Evolutionary conservation across 2,888 invertebrate genomes (phyloP).

Genomic region (Napeogenes inachia): DNA sequence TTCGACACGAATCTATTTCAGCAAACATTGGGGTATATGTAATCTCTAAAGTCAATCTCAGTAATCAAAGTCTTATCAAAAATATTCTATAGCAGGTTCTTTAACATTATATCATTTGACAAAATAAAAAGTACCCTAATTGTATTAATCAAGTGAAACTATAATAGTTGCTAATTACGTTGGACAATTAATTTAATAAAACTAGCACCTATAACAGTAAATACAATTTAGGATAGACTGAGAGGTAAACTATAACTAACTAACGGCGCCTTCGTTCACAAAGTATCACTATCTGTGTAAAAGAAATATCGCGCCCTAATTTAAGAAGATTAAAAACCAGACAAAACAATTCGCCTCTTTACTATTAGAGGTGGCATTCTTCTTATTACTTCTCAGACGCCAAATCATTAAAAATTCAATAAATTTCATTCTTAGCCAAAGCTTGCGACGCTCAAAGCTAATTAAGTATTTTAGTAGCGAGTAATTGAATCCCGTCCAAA

Average conservation of each 20-base stretch:
- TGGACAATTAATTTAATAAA: neutral
- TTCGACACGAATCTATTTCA: too few species aligned
- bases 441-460: constrained; percentile 50
- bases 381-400: constrained; percentile 41
- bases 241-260: neutral
- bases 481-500: constrained; percentile 70
- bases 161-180: neutral
- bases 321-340: constrained; percentile 25
- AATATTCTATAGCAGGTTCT: too few species aligned
- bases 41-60: too few species aligned
- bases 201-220: constrained; percentile 2
- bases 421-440: constrained; percentile 41
- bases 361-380: constrained; percentile 21
- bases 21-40: too few species aligned
- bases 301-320: constrained; percentile 26
- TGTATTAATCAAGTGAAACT: too few species aligned
- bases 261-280: constrained; percentile 1
- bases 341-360: constrained; percentile 28
- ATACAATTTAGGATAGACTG: constrained; percentile 3
- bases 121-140: too few species aligned
- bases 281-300: constrained; percentile 8
- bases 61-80: too few species aligned
- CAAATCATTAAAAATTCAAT: constrained; percentile 47
- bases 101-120: too few species aligned
- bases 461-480: constrained; percentile 44